phyloP scores from a whole-genome alignment of 2,797 vertebrate genomes.

The Acanthopagrus latus region DNA sequence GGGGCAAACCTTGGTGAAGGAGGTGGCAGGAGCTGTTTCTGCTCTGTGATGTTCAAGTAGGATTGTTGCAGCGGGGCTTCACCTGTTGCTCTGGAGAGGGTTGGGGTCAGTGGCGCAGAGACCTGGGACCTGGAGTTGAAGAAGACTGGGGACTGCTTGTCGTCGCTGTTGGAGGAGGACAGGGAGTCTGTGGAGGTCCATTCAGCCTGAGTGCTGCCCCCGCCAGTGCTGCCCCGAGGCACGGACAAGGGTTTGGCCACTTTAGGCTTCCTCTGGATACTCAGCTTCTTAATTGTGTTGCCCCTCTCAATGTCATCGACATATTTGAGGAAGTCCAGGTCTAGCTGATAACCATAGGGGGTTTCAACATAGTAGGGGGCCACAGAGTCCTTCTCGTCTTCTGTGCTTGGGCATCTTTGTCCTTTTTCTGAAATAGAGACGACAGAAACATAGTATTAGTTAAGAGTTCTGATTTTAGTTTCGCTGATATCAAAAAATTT shows the following conservation, averaged over 20 bases:
- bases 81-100: constrained; percentile 70
- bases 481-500: neutral
- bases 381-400: constrained; percentile 87
- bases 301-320: constrained; percentile 98
- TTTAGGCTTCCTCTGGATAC: constrained; percentile 92
- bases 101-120: constrained; percentile 67
- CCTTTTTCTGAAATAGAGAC: constrained; percentile 83
- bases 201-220: constrained; percentile 80
- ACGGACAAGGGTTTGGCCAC: constrained; percentile 58
- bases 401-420: constrained; percentile 85
- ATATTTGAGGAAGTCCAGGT: constrained; percentile 98
- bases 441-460: constrained; percentile 20
- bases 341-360: constrained; percentile 96
- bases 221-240: constrained; percentile 74
- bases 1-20: constrained; percentile 88
- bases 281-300: constrained; percentile 96
- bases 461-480: neutral
- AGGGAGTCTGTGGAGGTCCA: constrained; percentile 97
- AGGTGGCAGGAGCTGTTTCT: constrained; percentile 87
- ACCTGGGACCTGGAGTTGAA: constrained; percentile 73
- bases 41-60: constrained; percentile 84
- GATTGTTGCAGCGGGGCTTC: constrained; percentile 74
- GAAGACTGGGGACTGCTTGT: constrained; percentile 88
- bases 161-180: constrained; percentile 96
- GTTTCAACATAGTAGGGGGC: constrained; percentile 96